Conservation (phyloP, 2,888 invertebrate genomes). For the Apotomis betuletana region DNA sequence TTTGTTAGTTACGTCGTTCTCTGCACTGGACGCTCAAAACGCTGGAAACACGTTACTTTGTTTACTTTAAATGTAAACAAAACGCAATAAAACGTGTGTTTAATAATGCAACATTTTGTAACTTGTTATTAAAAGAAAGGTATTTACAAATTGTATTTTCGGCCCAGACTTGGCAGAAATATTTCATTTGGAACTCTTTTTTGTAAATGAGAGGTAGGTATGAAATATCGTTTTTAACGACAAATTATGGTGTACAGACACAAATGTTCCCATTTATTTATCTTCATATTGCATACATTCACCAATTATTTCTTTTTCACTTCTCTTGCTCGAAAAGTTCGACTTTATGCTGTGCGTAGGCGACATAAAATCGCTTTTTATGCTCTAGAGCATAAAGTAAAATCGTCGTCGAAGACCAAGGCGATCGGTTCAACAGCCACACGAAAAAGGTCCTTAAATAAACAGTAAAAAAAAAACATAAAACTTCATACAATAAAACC, state of each 20-base stretch:
- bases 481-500: too few relatives aligned
- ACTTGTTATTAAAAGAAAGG: constrained; percentile 33
- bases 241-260: not conserved
- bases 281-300: too few relatives aligned
- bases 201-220: not conserved
- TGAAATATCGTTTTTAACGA: constrained; percentile 16
- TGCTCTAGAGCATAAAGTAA: too few relatives aligned
- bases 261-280: too few relatives aligned
- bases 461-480: too few relatives aligned
- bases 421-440: too few relatives aligned
- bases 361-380: too few relatives aligned
- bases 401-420: too few relatives aligned
- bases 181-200: not conserved
- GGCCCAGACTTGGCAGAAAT: constrained; percentile 13
- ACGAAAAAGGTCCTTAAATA: too few relatives aligned
- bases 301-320: too few relatives aligned
- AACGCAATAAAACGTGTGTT: constrained; percentile 40
- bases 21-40: not conserved
- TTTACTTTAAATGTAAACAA: constrained; percentile 38
- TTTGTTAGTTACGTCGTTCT: not conserved
- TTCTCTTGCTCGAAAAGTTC: too few relatives aligned
- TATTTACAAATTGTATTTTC: constrained; percentile 28
- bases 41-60: constrained; percentile 30
- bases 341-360: too few relatives aligned
- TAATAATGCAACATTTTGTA: constrained; percentile 35